These are phyloP conservation scores for Ormyrus pomaceus DNA, from an alignment of 2,888 invertebrate species.

Conservation along the genomic window DNA sequence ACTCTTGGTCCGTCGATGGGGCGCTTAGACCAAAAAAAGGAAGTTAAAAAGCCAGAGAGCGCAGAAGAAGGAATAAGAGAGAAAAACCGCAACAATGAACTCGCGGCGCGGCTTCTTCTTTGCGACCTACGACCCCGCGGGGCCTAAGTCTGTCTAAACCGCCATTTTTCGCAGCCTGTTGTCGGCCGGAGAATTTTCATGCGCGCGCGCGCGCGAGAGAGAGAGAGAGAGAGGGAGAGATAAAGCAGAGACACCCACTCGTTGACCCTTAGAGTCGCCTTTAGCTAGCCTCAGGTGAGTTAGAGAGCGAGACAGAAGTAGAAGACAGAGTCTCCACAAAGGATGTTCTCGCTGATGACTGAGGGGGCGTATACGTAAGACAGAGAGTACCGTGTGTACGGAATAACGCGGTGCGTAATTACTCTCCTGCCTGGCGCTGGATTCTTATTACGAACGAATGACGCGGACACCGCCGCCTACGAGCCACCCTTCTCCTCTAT, in stretches of 20 bases:
- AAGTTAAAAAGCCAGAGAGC: not conserved
- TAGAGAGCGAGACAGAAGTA: not conserved
- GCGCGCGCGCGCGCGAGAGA: not conserved
- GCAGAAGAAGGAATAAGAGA: no score
- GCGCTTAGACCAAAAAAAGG: slow-evolving; percentile 26
- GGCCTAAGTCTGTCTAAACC: slow-evolving; percentile 36
- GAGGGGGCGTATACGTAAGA: not conserved
- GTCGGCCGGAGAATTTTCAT: no score
- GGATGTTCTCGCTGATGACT: slow-evolving; percentile 32
- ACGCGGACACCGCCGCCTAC: not conserved
- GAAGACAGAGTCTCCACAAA: slow-evolving; percentile 15
- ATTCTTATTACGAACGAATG: slow-evolving; percentile 19
- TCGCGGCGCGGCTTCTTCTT: no score
- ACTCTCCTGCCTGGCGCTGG: slow-evolving; percentile 6
- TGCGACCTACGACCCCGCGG: not conserved
- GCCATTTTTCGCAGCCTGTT: slow-evolving; percentile 41
- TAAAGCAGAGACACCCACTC: slow-evolving; percentile 28
- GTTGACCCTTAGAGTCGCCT: slow-evolving; percentile 23
- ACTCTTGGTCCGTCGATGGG: slow-evolving; percentile 15
- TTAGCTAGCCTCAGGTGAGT: not conserved
- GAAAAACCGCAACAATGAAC: no score
- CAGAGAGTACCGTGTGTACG: not conserved
- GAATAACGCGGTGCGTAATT: slow-evolving; percentile 24
- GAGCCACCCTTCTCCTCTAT: not conserved
- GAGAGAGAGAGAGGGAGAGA: slow-evolving; percentile 10